Conservation (phyloP, 2,888 invertebrate genomes). For the Andrena dorsata region DNA sequence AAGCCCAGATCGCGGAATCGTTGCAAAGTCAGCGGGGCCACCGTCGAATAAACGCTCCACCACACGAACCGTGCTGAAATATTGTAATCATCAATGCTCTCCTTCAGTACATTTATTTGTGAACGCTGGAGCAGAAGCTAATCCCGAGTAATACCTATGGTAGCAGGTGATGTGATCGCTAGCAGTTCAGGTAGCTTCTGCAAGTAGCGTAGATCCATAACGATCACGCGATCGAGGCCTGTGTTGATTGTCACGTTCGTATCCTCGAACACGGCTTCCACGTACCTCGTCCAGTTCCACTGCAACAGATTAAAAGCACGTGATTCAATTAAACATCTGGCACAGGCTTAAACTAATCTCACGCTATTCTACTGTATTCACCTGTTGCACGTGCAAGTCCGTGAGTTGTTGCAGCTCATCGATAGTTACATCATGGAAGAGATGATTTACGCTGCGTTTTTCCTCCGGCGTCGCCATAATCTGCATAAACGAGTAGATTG, state of each 20-base stretch:
- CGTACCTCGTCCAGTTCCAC: conserved; percentile 89
- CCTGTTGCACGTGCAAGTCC: conserved; percentile 77
- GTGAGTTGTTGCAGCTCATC: conserved; percentile 85
- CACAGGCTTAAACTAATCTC: not conserved
- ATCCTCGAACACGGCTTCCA: conserved; percentile 87
- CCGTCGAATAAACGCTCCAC: conserved; percentile 90
- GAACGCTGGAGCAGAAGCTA: conserved; percentile 2
- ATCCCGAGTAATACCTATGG: conserved; percentile 85
- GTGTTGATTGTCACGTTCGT: conserved; percentile 86
- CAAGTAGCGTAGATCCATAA: conserved; percentile 89
- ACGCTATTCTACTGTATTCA: conserved; percentile 60
- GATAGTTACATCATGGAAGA: conserved; percentile 88
- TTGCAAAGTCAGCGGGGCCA: conserved; percentile 88
- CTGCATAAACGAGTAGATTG: conserved; percentile 80
- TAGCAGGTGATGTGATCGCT: conserved; percentile 86
- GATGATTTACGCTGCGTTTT: conserved; percentile 87
- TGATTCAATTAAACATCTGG: not conserved
- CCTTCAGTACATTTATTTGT: not conserved
- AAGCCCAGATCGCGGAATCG: conserved; percentile 88
- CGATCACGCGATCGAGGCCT: conserved; percentile 87
- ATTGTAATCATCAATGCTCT: not conserved
- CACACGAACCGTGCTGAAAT: conserved; percentile 89
- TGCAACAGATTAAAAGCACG: conserved; percentile 76
- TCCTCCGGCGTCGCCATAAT: conserved; percentile 89
- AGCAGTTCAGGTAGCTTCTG: conserved; percentile 87